Conservation (phyloP, 2,113 vertebrate genomes). For the Axis porcinus region DNA sequence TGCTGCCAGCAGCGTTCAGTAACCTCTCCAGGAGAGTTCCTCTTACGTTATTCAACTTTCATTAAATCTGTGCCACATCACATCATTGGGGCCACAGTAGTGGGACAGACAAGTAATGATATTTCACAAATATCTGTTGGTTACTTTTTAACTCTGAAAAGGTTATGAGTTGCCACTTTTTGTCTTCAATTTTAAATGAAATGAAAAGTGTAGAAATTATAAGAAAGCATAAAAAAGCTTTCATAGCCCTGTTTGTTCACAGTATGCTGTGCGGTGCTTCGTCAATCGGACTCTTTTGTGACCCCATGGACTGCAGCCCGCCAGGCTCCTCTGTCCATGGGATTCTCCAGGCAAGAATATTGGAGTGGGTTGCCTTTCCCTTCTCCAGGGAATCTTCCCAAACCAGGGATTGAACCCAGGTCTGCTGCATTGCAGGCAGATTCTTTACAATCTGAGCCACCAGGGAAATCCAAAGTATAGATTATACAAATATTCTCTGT, state of each 20-base stretch:
- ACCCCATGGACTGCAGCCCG: not conserved
- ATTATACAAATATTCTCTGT: not conserved
- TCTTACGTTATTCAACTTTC: not conserved
- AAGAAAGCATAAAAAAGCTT: not conserved
- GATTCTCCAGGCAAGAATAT: not conserved
- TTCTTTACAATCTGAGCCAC: not conserved
- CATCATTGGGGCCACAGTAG: not conserved
- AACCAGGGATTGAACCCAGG: not conserved
- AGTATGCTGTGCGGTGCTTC: not conserved
- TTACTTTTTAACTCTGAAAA: conserved; percentile 11
- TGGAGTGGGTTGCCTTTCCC: not conserved
- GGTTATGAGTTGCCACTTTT: not conserved
- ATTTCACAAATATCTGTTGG: not conserved
- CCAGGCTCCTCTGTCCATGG: not conserved
- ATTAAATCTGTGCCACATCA: not conserved
- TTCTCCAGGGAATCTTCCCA: not conserved
- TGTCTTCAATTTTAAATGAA: not conserved
- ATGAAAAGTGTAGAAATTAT: not conserved
- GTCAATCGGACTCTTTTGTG: not conserved
- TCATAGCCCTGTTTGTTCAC: not conserved
- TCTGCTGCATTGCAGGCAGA: not conserved
- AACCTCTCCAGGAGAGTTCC: not conserved
- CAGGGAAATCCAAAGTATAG: not conserved
- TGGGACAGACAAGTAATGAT: not conserved
- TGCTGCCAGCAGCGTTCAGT: not conserved